Conservation (phyloP, 2,888 invertebrate species). For the Drosophila trichaetosa region DNA sequence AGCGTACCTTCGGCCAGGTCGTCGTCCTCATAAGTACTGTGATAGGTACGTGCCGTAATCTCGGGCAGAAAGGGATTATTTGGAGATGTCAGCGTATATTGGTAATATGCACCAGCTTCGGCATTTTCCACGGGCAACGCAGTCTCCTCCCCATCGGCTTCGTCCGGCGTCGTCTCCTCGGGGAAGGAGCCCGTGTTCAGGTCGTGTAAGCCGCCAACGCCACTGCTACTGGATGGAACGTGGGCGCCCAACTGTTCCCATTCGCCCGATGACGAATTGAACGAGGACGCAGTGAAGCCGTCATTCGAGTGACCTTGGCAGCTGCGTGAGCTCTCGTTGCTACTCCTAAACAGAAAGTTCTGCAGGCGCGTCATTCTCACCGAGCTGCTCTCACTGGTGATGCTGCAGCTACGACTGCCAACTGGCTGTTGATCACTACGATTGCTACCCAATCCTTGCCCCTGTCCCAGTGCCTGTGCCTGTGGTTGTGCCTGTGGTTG, state of each 20-base stretch:
- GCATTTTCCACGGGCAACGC: conserved; percentile 52
- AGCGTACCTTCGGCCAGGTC: conserved; percentile 28
- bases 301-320: conserved; percentile 82
- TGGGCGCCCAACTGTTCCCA: conserved; percentile 76
- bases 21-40: conserved; percentile 79
- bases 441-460: conserved; percentile 61
- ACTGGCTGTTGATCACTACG: conserved; percentile 54
- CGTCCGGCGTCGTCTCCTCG: conserved; percentile 53
- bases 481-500: not conserved
- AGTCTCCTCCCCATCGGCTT: conserved; percentile 49
- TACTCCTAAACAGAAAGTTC: conserved; percentile 83
- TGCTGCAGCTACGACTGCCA: conserved; percentile 79
- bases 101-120: conserved; percentile 78
- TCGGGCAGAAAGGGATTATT: conserved; percentile 85
- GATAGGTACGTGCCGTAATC: conserved; percentile 83
- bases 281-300: conserved; percentile 81
- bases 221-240: conserved; percentile 50
- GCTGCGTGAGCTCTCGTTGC: conserved; percentile 80
- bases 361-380: conserved; percentile 80
- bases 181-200: conserved; percentile 65
- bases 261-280: conserved; percentile 82
- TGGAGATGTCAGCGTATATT: conserved; percentile 83
- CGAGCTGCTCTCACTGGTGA: conserved; percentile 81
- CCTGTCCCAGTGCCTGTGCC: conserved; percentile 45
- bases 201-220: conserved; percentile 49